Percentiles rank a stretch among this genome's conserved stretches.
Conservation (phyloP, 2,797 vertebrate species). For the Telmatherina bonti region DNA sequence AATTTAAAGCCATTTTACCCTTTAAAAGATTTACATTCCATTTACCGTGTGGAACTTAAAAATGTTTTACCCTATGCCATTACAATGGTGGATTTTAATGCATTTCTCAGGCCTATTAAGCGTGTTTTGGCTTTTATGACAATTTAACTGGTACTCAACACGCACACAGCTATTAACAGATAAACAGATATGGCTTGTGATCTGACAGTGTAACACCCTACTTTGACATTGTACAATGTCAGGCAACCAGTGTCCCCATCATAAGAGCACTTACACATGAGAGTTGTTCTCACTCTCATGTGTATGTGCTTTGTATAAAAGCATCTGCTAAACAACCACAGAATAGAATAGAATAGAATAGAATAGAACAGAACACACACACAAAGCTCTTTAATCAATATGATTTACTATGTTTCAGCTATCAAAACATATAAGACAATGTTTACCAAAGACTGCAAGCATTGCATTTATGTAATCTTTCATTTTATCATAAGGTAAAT, state of each 20-base stretch:
- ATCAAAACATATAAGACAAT: neutral
- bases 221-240: neutral
- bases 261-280: too few species aligned
- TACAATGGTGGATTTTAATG: neutral
- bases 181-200: slow-evolving; percentile 4
- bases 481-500: neutral
- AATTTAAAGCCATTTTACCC: neutral
- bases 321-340: too few species aligned
- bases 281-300: too few species aligned
- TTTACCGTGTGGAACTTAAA: slow-evolving; percentile 7
- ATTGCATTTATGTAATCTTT: neutral
- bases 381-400: neutral
- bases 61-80: neutral
- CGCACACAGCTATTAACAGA: slow-evolving; percentile 15
- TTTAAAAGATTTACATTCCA: slow-evolving; percentile 2
- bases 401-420: neutral
- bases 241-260: neutral
- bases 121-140: neutral
- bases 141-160: slow-evolving; percentile 9
- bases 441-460: neutral
- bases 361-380: too few species aligned
- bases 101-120: slow-evolving; percentile 1
- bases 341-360: too few species aligned
- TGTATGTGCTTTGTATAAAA: too few species aligned
- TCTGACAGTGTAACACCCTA: neutral